Evolutionary conservation across 2,888 invertebrate species (phyloP).

Genomic region (Mythimna impura): DNA sequence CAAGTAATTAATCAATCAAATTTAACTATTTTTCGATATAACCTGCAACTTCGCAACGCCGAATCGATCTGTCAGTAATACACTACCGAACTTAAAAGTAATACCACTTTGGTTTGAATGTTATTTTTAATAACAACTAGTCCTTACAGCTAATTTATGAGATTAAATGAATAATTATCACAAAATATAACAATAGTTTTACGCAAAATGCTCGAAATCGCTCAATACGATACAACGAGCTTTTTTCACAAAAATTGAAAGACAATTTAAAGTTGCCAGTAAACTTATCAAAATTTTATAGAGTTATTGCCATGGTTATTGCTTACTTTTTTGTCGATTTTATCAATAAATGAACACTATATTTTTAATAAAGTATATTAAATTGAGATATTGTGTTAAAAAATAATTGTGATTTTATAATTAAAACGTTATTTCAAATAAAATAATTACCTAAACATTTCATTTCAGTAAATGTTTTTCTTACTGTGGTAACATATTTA

Average conservation of each 20-base stretch:
- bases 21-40: slow-evolving; percentile 75
- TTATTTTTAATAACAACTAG: slow-evolving; percentile 57
- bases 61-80: slow-evolving; percentile 83
- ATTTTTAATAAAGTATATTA: neutral
- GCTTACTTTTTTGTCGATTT: neutral
- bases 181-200: slow-evolving; percentile 67
- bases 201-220: slow-evolving; percentile 74
- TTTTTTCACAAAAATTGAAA: slow-evolving; percentile 77
- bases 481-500: slow-evolving; percentile 2
- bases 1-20: slow-evolving; percentile 72
- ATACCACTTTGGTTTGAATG: slow-evolving; percentile 57
- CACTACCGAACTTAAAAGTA: slow-evolving; percentile 57
- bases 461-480: neutral
- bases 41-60: slow-evolving; percentile 84
- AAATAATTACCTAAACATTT: neutral
- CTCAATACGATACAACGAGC: slow-evolving; percentile 72
- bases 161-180: slow-evolving; percentile 69
- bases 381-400: neutral
- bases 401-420: neutral
- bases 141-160: slow-evolving; percentile 63
- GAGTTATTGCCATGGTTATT: slow-evolving; percentile 9
- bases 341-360: too few relatives aligned
- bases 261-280: slow-evolving; percentile 68
- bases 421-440: neutral
- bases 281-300: slow-evolving; percentile 13